Percentiles rank a stretch among this genome's conserved stretches.
phyloP scores from a whole-genome alignment of 37 sponge, comb jelly and placozoan genomes.

The Diacarnus erythraeanus region DNA sequence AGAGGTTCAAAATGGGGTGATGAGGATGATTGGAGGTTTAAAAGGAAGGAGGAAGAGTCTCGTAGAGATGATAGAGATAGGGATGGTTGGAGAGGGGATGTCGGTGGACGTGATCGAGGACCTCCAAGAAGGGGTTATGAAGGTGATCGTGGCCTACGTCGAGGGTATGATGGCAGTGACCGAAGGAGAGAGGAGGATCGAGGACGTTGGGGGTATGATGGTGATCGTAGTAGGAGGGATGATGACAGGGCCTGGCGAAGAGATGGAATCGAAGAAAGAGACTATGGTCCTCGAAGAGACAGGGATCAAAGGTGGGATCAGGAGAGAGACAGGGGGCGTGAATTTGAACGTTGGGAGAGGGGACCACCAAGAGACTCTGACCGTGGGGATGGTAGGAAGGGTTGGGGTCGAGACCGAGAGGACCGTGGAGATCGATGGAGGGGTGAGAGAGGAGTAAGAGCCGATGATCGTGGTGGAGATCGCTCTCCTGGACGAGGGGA shows the following conservation, averaged over 20 bases:
- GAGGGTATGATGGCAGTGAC: background rate
- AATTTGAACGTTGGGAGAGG: background rate
- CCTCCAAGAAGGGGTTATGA: background rate
- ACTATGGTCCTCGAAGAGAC: background rate
- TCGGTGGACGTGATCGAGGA: background rate
- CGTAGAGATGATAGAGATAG: background rate
- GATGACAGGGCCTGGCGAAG: background rate
- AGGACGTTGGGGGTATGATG: background rate
- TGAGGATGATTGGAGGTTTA: background rate
- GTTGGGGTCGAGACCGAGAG: background rate
- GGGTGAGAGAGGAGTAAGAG: background rate
- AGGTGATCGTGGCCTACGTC: background rate
- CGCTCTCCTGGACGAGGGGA: background rate
- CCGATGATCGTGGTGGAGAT: background rate
- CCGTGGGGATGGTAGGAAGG: background rate
- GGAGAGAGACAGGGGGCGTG: too few relatives aligned
- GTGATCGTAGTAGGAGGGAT: background rate
- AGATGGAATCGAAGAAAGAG: background rate
- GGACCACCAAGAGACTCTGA: too few relatives aligned
- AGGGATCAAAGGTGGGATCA: background rate
- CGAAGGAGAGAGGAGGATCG: conserved; percentile 8
- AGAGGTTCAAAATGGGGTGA: conserved; percentile 2
- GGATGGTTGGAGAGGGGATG: conserved; percentile 3
- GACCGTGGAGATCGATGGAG: background rate
- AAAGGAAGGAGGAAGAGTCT: background rate